A percentile compares a stretch with the other conserved stretches of the same genome.
phyloP scores from a whole-genome alignment of 2,888 invertebrate genomes.

The Piscicola geometra region DNA sequence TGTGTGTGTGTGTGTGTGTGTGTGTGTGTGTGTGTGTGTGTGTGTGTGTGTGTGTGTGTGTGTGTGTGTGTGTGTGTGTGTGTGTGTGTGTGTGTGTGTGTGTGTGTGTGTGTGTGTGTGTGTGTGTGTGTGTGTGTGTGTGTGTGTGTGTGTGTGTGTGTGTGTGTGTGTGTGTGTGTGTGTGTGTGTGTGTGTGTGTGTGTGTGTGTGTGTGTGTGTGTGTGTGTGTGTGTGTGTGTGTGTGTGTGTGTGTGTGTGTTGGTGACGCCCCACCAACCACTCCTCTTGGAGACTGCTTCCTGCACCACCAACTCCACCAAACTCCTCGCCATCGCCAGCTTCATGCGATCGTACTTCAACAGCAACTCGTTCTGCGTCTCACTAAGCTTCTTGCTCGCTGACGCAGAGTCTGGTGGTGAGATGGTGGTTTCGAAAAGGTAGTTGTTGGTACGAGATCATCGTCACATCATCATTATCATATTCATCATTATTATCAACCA shows the following conservation, averaged over 20 bases:
- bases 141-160: not conserved
- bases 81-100: not conserved
- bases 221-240: not conserved
- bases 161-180: not conserved
- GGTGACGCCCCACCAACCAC: not conserved
- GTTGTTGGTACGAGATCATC: not conserved
- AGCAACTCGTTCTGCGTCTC: not conserved
- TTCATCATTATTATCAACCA: too few relatives aligned
- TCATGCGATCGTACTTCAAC: slow-evolving; percentile 17
- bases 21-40: not conserved
- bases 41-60: too few relatives aligned
- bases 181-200: not conserved
- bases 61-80: too few relatives aligned
- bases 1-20: too few relatives aligned
- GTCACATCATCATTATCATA: not conserved
- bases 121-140: not conserved
- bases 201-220: not conserved
- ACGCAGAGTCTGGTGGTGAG: not conserved
- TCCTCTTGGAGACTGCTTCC: not conserved
- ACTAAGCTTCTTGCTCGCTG: not conserved
- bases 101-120: not conserved
- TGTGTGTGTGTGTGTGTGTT: not conserved
- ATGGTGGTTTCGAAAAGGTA: not conserved
- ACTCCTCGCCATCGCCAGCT: slow-evolving; percentile 8
- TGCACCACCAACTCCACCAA: slow-evolving; percentile 4